phyloP scores from a whole-genome alignment of 2,888 invertebrate species.

The Corythucha ciliata region DNA sequence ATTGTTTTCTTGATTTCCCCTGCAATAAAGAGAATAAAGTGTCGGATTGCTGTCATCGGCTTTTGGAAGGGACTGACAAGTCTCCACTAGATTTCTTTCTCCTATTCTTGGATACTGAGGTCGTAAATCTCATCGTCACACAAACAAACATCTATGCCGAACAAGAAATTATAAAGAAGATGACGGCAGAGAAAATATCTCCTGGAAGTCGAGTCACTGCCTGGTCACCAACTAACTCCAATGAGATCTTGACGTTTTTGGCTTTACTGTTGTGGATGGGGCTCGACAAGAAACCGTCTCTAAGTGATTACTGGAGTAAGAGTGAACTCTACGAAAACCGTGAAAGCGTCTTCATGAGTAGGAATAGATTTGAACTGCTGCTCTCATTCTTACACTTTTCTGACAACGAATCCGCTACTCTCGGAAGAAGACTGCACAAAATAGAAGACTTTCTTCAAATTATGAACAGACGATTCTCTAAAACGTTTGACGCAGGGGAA shows the following conservation, averaged over 20 bases:
- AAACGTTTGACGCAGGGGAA: slow-evolving; percentile 8
- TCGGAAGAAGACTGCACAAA: background rate
- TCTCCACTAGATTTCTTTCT: slow-evolving; percentile 1
- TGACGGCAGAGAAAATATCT: background rate
- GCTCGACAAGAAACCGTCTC: background rate
- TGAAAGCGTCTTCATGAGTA: background rate
- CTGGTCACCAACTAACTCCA: background rate
- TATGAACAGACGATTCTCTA: slow-evolving; percentile 3
- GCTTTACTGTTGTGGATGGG: slow-evolving; percentile 9
- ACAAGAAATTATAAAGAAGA: background rate
- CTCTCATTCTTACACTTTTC: slow-evolving; percentile 6
- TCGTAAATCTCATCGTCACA: background rate
- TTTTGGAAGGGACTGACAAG: background rate
- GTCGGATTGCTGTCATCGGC: background rate
- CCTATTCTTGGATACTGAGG: slow-evolving; percentile 3
- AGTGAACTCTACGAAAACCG: background rate
- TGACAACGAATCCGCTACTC: slow-evolving; percentile 3
- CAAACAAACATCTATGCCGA: slow-evolving; percentile 4
- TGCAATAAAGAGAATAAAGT: background rate
- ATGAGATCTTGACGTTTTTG: background rate
- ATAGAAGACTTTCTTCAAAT: background rate
- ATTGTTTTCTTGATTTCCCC: background rate
- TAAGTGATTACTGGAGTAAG: background rate
- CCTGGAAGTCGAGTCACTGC: background rate
- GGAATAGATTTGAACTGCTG: slow-evolving; percentile 4